phyloP scores from a whole-genome alignment of 37 sponge, comb jelly and placozoan species.

The Spongilla lacustris region DNA sequence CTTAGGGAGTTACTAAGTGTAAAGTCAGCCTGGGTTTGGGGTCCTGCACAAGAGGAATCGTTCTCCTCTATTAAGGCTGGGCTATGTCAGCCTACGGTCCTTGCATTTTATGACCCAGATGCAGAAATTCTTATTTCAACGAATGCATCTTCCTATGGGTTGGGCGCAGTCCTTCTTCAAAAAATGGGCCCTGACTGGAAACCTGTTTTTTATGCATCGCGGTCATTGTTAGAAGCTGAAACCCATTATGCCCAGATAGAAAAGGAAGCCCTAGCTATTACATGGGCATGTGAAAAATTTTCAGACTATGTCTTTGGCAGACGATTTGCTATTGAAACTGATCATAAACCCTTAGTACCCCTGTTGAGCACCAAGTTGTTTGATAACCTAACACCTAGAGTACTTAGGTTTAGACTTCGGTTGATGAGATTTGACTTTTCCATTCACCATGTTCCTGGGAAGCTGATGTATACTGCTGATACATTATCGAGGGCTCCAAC shows the following conservation, averaged over 20 bases:
- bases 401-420: constrained; percentile 26
- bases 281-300: constrained; percentile 43
- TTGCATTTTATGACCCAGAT: constrained; percentile 41
- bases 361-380: constrained; percentile 21
- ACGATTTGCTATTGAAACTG: constrained; percentile 30
- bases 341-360: constrained; percentile 65
- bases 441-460: constrained; percentile 50
- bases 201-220: constrained; percentile 31
- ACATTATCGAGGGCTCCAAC: constrained; percentile 22
- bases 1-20: constrained; percentile 46
- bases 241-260: constrained; percentile 22
- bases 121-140: constrained; percentile 8
- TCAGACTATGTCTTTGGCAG: constrained; percentile 31
- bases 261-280: constrained; percentile 32
- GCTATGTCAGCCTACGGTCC: constrained; percentile 25
- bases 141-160: constrained; percentile 36
- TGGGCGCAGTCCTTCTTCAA: constrained; percentile 26
- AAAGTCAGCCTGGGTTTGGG: constrained; percentile 42
- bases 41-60: constrained; percentile 36
- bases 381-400: constrained; percentile 41
- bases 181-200: constrained; percentile 5
- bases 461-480: constrained; percentile 43
- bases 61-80: constrained; percentile 32
- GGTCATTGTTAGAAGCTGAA: constrained; percentile 17
- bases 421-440: constrained; percentile 28